A percentile compares a stretch with the other conserved stretches of the same genome.
Evolutionary conservation across 2,113 vertebrate species (phyloP).

Genomic region (Sinocyclocheilus anophthalmus): DNA sequence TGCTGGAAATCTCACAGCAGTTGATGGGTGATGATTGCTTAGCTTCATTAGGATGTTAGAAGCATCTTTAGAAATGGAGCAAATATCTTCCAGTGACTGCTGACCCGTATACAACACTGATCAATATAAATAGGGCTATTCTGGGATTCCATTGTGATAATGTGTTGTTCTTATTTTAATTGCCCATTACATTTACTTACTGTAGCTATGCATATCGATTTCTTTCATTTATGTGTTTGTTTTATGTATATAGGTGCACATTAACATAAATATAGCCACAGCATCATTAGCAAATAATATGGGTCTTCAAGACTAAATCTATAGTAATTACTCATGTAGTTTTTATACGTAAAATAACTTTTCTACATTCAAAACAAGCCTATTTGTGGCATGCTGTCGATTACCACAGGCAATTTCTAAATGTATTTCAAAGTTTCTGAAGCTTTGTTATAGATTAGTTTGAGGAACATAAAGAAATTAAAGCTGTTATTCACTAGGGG

Average conservation of each 20-base stretch:
- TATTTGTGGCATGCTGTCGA: no score
- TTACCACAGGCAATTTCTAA: no score
- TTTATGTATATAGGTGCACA: background rate
- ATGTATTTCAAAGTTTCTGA: background rate
- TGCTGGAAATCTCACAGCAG: conserved; percentile 72
- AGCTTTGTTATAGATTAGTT: background rate
- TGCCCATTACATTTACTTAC: background rate
- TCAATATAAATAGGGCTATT: conserved; percentile 14
- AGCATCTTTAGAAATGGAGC: conserved; percentile 44
- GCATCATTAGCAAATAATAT: no score
- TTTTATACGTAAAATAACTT: no score
- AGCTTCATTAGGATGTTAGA: conserved; percentile 29
- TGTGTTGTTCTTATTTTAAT: conserved; percentile 1
- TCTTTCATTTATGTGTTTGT: background rate
- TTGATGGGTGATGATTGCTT: conserved; percentile 63
- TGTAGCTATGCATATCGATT: background rate
- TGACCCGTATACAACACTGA: conserved; percentile 17
- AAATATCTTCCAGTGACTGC: background rate
- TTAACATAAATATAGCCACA: background rate
- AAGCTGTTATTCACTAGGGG: background rate
- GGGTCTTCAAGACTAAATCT: no score
- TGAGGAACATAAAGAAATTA: background rate
- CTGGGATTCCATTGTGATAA: background rate
- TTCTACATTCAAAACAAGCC: no score
- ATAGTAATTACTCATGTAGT: no score